phyloP scores from a whole-genome alignment of 2,113 vertebrate genomes.

The Brienomyrus brachyistius region DNA sequence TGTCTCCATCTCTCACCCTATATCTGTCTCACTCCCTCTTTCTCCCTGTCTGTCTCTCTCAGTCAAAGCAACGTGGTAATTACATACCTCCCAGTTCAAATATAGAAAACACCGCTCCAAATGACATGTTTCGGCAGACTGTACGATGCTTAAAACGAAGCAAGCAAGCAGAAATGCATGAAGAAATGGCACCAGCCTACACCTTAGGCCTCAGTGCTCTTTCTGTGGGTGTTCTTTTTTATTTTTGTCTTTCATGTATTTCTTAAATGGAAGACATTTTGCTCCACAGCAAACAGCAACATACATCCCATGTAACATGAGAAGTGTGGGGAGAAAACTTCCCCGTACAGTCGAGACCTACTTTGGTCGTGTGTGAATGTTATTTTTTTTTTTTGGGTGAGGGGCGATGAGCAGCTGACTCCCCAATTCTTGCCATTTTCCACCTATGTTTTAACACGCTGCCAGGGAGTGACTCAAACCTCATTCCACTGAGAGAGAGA shows the following conservation, averaged over 20 bases:
- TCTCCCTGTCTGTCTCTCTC: background rate
- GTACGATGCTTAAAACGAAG: constrained; percentile 6
- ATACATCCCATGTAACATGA: background rate
- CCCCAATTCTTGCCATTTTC: background rate
- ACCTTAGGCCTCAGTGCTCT: background rate
- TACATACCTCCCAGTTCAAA: constrained; percentile 33
- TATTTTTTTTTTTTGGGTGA: background rate
- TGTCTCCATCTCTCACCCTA: background rate
- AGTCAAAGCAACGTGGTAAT: constrained; percentile 29
- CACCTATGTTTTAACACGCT: constrained; percentile 9
- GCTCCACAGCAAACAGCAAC: background rate
- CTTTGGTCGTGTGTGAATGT: background rate
- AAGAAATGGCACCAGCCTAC: background rate
- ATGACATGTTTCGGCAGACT: constrained; percentile 32
- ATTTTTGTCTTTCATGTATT: background rate
- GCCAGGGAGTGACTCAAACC: background rate
- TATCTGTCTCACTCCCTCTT: constrained; percentile 10
- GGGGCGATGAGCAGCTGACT: background rate
- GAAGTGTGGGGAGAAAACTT: background rate
- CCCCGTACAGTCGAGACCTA: background rate
- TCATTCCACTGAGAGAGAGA: background rate
- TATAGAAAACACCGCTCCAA: constrained; percentile 32
- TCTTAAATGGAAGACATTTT: background rate
- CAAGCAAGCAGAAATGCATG: background rate
- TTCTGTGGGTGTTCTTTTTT: background rate